Evolutionary conservation across 2,888 invertebrate genomes (phyloP).

Genomic region (Harpagoxenus sublaevis): DNA sequence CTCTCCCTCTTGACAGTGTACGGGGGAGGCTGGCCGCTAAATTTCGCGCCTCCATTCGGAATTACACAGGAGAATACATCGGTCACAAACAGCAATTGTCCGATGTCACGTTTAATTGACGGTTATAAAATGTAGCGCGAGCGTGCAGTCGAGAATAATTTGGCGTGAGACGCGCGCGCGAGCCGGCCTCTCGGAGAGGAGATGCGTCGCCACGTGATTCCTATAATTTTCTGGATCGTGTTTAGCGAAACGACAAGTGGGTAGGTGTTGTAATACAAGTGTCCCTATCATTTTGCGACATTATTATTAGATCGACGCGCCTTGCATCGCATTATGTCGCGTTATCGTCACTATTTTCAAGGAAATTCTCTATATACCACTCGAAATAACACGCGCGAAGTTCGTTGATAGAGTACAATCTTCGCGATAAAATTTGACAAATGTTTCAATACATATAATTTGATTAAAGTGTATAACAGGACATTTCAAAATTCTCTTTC

Average conservation of each 20-base stretch:
- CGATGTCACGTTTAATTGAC: constrained; percentile 78
- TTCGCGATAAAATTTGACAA: not conserved
- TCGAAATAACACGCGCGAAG: constrained; percentile 19
- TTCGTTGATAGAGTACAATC: not conserved
- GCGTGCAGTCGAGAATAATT: constrained; percentile 78
- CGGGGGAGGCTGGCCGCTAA: not conserved
- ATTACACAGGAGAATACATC: constrained; percentile 36
- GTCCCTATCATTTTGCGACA: constrained; percentile 49
- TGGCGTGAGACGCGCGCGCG: constrained; percentile 67
- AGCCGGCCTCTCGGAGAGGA: constrained; percentile 59
- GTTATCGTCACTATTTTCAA: constrained; percentile 1
- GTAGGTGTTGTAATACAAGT: constrained; percentile 75
- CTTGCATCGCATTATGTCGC: constrained; percentile 25
- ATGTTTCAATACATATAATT: not conserved
- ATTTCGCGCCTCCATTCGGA: constrained; percentile 22
- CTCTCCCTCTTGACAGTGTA: not conserved
- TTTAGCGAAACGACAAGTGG: constrained; percentile 83
- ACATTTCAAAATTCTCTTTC: not conserved
- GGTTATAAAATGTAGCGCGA: constrained; percentile 75
- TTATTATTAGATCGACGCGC: constrained; percentile 50
- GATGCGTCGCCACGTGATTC: constrained; percentile 62
- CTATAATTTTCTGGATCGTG: constrained; percentile 76
- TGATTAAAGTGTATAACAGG: not conserved
- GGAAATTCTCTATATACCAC: not conserved
- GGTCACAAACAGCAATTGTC: constrained; percentile 68